Base-by-base conservation (phyloP, 2,797 vertebrate species). In the Babyrousa celebensis region DNA sequence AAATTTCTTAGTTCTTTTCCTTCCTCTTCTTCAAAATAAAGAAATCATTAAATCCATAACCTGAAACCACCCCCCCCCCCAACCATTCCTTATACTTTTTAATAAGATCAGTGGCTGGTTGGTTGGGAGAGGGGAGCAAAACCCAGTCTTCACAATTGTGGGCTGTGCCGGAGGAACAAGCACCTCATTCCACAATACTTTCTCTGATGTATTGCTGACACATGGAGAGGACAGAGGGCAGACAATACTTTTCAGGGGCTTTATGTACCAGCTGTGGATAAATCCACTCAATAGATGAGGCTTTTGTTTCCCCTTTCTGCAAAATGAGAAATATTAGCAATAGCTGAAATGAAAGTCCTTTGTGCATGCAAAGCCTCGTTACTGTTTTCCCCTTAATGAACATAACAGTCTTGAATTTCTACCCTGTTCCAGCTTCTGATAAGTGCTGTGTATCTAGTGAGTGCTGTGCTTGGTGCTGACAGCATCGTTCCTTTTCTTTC, bases 151-250 rank as follows among this genome's bases (percentile, higher is more conserved):
- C 17, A 27, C 63, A 25, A 56, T 8, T 0, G 0, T 3, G 52
- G 60, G n/a, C 18, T 27, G 11, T 36, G 72, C 17, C 82, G 48
- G 48, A 56, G 17, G 21, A 20, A 48, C 1, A 7, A 48, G 21
- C 1, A 1, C 29, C 15, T 29, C 15, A 11, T 1, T 29, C 12
- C 3, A 58, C 32, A 17, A 2, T 2, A 0, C 29, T 27, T 32
- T 21, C 62, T 52, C 8, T 7, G 63, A 1, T 16, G 32, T 52
- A 15, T 9, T 43, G 58, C 63, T 6, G 56, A 78, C 48, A 48
- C 23, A 8, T 17, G 25, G 6, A 15, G 27, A 6, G 36, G 11
- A 25, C 8, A 25, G 17, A 27, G 58, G 15, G 21, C 12, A n/a
- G n/a, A 1, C 6, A 25, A 14, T 14, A 23, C 6, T 9, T 85